Conservation (phyloP, 2,113 vertebrate species). For the Motacilla tschutschensis region DNA sequence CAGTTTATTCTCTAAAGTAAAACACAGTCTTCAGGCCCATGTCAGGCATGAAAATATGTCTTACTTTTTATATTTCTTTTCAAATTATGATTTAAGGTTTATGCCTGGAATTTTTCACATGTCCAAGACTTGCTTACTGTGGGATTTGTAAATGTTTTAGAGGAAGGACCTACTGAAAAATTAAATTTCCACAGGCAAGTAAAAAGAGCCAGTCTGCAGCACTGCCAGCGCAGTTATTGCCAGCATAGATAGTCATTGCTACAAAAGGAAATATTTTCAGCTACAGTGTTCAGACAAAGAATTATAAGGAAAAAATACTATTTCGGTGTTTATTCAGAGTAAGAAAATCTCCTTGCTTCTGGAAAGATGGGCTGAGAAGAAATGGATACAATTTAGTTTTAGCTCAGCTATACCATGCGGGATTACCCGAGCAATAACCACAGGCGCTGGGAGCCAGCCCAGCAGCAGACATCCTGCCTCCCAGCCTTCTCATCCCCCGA, state of each 20-base stretch:
- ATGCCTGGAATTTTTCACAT: background rate
- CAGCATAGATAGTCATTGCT: background rate
- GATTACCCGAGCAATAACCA: background rate
- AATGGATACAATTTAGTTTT: background rate
- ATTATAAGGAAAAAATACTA: background rate
- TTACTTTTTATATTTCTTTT: background rate
- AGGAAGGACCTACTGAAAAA: background rate
- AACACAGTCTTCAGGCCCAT: background rate
- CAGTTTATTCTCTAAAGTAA: background rate
- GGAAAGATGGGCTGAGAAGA: background rate
- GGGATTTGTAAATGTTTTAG: background rate
- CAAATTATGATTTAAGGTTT: background rate
- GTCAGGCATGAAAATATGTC: background rate
- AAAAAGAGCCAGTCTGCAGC: background rate
- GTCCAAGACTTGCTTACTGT: background rate
- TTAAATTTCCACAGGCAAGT: background rate
- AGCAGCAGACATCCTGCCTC: background rate
- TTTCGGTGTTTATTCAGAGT: background rate
- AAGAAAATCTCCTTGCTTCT: constrained; percentile 6
- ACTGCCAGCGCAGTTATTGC: background rate
- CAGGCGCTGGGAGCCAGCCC: background rate
- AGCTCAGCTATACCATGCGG: background rate
- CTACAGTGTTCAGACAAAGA: background rate
- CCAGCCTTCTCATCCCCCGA: background rate
- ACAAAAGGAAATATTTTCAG: background rate